Conservation (phyloP, 2,797 vertebrate species). For the Coregonus ussuriensis region DNA sequence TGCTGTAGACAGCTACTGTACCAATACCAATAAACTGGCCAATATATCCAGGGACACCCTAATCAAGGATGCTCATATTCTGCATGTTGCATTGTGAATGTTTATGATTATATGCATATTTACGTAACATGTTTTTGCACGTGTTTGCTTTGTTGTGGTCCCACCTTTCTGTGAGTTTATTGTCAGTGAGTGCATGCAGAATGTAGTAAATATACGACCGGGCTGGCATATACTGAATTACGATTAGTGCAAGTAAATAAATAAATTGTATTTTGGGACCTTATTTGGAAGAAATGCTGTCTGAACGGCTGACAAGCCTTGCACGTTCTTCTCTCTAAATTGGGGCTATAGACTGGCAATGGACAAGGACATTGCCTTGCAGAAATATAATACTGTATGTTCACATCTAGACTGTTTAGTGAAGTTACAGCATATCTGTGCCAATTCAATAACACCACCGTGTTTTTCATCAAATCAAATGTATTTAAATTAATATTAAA, state of each 20-base stretch:
- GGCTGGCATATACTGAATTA: slow-evolving; percentile 64
- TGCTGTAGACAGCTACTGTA: slow-evolving; percentile 6
- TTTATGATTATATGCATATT: slow-evolving; percentile 58
- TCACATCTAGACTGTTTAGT: not conserved
- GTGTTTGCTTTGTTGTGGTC: slow-evolving; percentile 45
- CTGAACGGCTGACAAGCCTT: slow-evolving; percentile 37
- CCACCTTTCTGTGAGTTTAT: slow-evolving; percentile 62
- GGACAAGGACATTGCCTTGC: slow-evolving; percentile 10
- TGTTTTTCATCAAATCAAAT: not conserved
- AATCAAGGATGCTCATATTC: slow-evolving; percentile 34
- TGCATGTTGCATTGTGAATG: slow-evolving; percentile 27
- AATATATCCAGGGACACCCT: slow-evolving; percentile 22
- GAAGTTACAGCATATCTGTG: not conserved
- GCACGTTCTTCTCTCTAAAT: slow-evolving; percentile 32
- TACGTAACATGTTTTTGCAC: slow-evolving; percentile 48
- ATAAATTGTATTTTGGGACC: slow-evolving; percentile 46
- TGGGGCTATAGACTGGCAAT: slow-evolving; percentile 21
- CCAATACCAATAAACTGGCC: not conserved
- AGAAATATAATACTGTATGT: not conserved
- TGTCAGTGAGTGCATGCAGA: slow-evolving; percentile 44
- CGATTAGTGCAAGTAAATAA: slow-evolving; percentile 67
- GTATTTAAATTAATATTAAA: not conserved
- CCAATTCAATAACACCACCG: not conserved
- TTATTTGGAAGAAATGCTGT: slow-evolving; percentile 43
- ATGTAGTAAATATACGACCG: slow-evolving; percentile 64